Conservation (phyloP, 2,113 vertebrate genomes). For the Phyllostomus discolor region DNA sequence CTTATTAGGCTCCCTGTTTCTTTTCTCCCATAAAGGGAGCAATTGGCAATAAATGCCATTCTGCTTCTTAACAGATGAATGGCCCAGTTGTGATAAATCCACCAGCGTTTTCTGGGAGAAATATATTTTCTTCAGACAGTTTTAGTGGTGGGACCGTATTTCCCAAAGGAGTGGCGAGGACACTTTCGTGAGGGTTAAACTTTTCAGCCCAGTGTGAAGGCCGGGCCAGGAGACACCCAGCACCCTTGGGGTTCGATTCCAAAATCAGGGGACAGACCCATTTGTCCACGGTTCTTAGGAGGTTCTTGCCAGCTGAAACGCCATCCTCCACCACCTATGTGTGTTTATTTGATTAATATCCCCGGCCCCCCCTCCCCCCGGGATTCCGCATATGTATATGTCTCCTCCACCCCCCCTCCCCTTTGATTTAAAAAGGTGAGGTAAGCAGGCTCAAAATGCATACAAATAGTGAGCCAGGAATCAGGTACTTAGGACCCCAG, state of each 20-base stretch:
- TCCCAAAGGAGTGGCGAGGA: conserved; percentile 38
- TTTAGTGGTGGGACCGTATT: conserved; percentile 42
- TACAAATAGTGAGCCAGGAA: background rate
- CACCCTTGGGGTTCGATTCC: background rate
- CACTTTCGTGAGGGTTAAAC: background rate
- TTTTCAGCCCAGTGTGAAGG: background rate
- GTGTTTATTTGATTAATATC: background rate
- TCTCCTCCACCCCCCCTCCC: background rate
- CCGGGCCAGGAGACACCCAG: background rate
- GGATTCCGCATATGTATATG: background rate
- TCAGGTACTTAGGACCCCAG: background rate
- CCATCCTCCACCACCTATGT: background rate
- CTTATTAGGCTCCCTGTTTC: conserved; percentile 68
- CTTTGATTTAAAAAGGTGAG: background rate
- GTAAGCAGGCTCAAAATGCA: background rate
- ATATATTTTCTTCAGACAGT: conserved; percentile 59
- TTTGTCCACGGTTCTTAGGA: background rate
- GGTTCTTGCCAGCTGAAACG: background rate
- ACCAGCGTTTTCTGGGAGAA: conserved; percentile 46
- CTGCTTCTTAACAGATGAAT: conserved; percentile 66
- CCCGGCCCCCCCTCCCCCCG: no score
- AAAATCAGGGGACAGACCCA: background rate
- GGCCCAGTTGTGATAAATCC: conserved; percentile 58
- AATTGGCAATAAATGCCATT: conserved; percentile 67
- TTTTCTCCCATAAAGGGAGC: conserved; percentile 62